Evolutionary conservation across 2,113 vertebrate species (phyloP), one percentile per base, ranked within the genome.

Genomic region (Heloderma charlesbogerti): DNA sequence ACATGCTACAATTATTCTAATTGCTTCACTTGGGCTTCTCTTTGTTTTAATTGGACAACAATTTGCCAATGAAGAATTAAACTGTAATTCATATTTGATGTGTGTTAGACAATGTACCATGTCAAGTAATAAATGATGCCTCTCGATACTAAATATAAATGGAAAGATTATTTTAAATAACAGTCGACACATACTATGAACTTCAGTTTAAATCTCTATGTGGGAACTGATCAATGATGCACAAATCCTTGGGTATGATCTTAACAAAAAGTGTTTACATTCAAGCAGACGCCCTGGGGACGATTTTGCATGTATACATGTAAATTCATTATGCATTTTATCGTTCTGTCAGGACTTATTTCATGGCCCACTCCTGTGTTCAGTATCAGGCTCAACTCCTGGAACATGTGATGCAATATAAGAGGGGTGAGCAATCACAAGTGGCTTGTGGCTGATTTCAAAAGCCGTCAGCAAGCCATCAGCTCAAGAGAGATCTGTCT

Each of bases 1-100:
- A 97, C 96, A 97, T 92, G 93, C 94, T 92, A 97, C 95, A 96
- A 97, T 97, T 97, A 98, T 97, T 97, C 97, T 97, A 97, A 98
- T 97, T 97, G 96, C 95, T 95, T 97, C 94, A 96, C 96, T 97
- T 95, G 96, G 96, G 94, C 95, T 96, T 95, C 94, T 95, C 95
- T 94, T 96, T 97, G 97, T 97, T 97, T 96, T 97, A 97, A 97
- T 97, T 97, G 96, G 96, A 96, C 91, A 96, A 91, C 96, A 97
- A 97, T 97, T 97, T 98, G 97, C 97, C 97, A 97, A 95, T 96
- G 81, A 57, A 94, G 95, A 94, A 92, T 96, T 97, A 98, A 97
- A 97, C 96, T 97, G 95, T 95, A 95, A 97, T 97, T 97, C 95
- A 90, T 95, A 97, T 96, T 97, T 97, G 95, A 96, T 96, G 95